These are phyloP conservation scores for Spatula versicolor DNA, from an alignment of 2,797 vertebrate genomes.

Conservation along the genomic window DNA sequence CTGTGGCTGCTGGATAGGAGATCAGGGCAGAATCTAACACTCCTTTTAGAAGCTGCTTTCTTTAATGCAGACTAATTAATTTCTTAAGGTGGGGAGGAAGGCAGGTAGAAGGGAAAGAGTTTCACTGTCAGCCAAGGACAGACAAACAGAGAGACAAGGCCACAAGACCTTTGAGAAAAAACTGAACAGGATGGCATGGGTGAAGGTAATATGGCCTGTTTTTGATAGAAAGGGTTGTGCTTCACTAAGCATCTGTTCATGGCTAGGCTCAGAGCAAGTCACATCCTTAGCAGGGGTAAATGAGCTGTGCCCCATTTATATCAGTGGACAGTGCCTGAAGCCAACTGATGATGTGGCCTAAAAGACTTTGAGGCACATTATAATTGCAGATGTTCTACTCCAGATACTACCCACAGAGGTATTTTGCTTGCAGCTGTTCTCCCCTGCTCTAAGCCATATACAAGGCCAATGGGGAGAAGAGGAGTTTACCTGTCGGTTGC, in stretches of 20 bases:
- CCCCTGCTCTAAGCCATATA: background rate
- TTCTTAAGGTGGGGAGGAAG: background rate
- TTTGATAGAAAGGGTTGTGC: background rate
- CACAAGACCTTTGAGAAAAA: background rate
- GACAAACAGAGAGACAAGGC: background rate
- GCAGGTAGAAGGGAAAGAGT: background rate
- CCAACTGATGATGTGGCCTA: background rate
- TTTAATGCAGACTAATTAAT: background rate
- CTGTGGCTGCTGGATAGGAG: background rate
- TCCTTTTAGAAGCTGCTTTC: background rate
- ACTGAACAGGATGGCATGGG: background rate
- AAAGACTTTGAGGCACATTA: background rate
- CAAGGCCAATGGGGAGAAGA: background rate
- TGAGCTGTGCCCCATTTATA: background rate
- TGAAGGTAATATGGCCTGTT: background rate
- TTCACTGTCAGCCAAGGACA: background rate
- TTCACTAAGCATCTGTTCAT: background rate
- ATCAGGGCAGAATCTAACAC: background rate
- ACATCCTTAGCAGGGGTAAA: background rate
- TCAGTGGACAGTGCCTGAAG: background rate
- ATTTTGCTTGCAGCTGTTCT: background rate
- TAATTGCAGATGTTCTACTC: background rate
- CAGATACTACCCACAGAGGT: background rate
- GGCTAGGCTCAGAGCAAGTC: background rate
- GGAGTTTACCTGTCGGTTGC: slow-evolving; percentile 91